Conservation (phyloP, 2,797 vertebrate species). For the Nannoperca australis region DNA sequence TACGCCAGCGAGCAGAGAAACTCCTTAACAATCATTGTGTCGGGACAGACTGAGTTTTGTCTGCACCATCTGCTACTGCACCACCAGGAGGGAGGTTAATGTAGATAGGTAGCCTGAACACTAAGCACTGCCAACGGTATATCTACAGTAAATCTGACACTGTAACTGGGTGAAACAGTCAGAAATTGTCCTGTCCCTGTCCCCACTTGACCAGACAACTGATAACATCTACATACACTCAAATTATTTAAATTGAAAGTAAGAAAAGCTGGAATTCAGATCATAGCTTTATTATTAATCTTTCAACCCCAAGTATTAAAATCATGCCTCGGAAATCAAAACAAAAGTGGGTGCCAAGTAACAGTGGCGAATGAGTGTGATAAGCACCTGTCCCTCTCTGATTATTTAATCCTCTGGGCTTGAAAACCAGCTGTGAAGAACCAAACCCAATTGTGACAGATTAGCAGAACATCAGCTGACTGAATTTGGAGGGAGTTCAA, state of each 20-base stretch:
- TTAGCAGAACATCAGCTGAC: slow-evolving; percentile 68
- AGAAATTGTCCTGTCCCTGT: background rate
- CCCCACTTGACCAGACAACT: background rate
- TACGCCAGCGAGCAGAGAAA: slow-evolving; percentile 31
- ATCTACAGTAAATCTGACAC: background rate
- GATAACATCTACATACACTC: background rate
- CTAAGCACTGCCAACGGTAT: background rate
- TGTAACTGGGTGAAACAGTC: background rate
- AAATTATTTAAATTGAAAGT: background rate
- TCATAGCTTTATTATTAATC: slow-evolving; percentile 3
- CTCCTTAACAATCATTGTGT: slow-evolving; percentile 37
- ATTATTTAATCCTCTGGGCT: slow-evolving; percentile 56
- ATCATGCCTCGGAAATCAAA: slow-evolving; percentile 30
- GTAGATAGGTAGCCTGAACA: background rate
- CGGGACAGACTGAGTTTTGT: slow-evolving; percentile 53
- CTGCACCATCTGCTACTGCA: slow-evolving; percentile 41
- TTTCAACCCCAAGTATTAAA: slow-evolving; percentile 7
- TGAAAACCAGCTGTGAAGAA: slow-evolving; percentile 70
- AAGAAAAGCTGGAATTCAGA: background rate
- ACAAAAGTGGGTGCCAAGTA: slow-evolving; percentile 27
- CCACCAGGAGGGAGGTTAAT: background rate
- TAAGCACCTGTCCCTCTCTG: slow-evolving; percentile 47
- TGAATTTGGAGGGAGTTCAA: slow-evolving; percentile 50
- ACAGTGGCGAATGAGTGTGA: slow-evolving; percentile 28
- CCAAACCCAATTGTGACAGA: slow-evolving; percentile 69